A percentile compares a stretch with the other conserved stretches of the same genome.
Evolutionary conservation across 2,888 invertebrate genomes (phyloP).

Genomic region (Ophion slaviceki): DNA sequence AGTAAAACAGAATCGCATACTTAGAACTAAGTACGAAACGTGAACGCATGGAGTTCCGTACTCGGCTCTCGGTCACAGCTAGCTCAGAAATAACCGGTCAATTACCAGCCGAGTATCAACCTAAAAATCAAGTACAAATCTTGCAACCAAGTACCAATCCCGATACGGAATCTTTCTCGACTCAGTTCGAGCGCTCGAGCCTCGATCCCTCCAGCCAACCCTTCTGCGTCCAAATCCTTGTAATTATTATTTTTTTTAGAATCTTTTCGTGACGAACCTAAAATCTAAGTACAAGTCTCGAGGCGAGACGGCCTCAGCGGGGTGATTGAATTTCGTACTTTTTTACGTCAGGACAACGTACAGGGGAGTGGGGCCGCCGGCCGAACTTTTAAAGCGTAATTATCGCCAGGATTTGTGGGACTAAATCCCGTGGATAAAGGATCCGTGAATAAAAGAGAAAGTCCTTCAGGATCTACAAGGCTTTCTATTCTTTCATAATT

Average conservation of each 20-base stretch:
- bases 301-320: background rate
- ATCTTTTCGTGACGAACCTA: background rate
- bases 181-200: too few relatives aligned
- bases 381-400: constrained; percentile 56
- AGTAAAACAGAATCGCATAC: background rate
- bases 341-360: background rate
- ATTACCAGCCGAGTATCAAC: too few relatives aligned
- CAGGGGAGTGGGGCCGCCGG: background rate
- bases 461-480: constrained; percentile 12
- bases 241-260: background rate
- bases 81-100: too few relatives aligned
- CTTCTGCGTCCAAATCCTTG: too few relatives aligned
- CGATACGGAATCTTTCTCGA: too few relatives aligned
- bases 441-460: constrained; percentile 49
- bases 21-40: background rate
- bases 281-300: background rate
- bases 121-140: too few relatives aligned
- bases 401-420: constrained; percentile 51
- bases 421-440: constrained; percentile 44
- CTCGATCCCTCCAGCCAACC: too few relatives aligned
- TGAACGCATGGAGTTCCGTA: too few relatives aligned
- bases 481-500: background rate
- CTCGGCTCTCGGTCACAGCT: too few relatives aligned
- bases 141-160: too few relatives aligned
- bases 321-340: background rate